Percentiles rank a stretch among this genome's conserved stretches.
Conservation (phyloP, 1,140 invertebrate species). For the Procambarus clarkii region DNA sequence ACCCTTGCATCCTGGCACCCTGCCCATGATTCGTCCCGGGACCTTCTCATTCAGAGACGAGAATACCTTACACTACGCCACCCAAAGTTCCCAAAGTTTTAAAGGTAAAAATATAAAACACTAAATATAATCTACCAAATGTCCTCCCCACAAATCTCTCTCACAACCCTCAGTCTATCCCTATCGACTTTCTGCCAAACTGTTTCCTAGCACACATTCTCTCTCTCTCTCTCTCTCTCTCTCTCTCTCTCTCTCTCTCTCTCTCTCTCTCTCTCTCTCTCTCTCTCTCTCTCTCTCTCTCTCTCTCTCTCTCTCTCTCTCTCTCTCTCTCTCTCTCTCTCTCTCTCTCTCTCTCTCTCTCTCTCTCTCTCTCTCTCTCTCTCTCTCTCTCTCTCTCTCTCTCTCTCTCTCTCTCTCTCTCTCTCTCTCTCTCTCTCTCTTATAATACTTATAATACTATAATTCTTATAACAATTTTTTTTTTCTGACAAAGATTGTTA, state of each 20-base stretch:
- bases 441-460: too few species aligned
- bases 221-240: slow-evolving; percentile 3
- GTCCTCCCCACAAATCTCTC: too few species aligned
- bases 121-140: too few species aligned
- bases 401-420: slow-evolving; percentile 11
- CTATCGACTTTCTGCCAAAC: neutral
- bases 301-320: slow-evolving; percentile 11
- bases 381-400: slow-evolving; percentile 3
- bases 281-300: neutral
- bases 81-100: too few species aligned
- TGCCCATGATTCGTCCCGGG: too few species aligned
- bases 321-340: slow-evolving; percentile 3
- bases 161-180: neutral
- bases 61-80: too few species aligned
- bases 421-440: neutral
- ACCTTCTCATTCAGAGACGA: too few species aligned
- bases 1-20: too few species aligned
- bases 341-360: neutral
- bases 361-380: slow-evolving; percentile 2
- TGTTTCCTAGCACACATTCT: neutral
- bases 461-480: neutral
- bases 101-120: too few species aligned
- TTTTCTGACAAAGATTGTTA: neutral
- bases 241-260: slow-evolving; percentile 11
- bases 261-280: neutral